Conservation (phyloP, 2,797 vertebrate species). For the Betta splendens region DNA sequence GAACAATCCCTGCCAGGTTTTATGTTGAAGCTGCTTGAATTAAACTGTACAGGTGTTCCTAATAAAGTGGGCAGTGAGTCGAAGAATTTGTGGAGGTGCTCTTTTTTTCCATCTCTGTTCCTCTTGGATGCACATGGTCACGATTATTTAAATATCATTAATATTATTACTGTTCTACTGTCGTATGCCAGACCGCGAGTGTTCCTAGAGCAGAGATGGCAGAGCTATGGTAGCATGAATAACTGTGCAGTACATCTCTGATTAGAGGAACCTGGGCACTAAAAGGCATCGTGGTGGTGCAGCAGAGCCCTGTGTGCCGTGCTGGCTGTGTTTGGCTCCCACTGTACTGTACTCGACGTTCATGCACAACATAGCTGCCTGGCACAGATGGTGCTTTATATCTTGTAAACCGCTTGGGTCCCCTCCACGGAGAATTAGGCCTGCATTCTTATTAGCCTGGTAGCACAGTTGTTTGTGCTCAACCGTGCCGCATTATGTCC, state of each 20-base stretch:
- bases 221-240: slow-evolving; percentile 43
- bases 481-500: slow-evolving; percentile 59
- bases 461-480: slow-evolving; percentile 68
- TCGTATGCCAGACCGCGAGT: slow-evolving; percentile 27
- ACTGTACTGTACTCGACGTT: slow-evolving; percentile 42
- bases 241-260: slow-evolving; percentile 41
- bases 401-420: slow-evolving; percentile 29
- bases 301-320: slow-evolving; percentile 4
- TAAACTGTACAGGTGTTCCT: too few relatives aligned
- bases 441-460: slow-evolving; percentile 63
- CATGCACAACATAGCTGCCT: slow-evolving; percentile 41
- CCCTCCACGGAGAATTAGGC: slow-evolving; percentile 31
- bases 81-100: slow-evolving; percentile 1
- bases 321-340: slow-evolving; percentile 36
- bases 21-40: too few relatives aligned
- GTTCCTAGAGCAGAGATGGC: slow-evolving; percentile 55
- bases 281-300: slow-evolving; percentile 9
- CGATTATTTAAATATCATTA: too few relatives aligned
- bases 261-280: slow-evolving; percentile 7
- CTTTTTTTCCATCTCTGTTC: slow-evolving; percentile 41
- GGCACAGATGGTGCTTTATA: slow-evolving; percentile 38
- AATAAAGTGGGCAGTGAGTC: too few relatives aligned
- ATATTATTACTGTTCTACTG: slow-evolving; percentile 5
- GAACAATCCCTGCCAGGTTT: too few relatives aligned
- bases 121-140: slow-evolving; percentile 40